Conservation (phyloP, 2,888 invertebrate species). For the Colletes collaris region DNA sequence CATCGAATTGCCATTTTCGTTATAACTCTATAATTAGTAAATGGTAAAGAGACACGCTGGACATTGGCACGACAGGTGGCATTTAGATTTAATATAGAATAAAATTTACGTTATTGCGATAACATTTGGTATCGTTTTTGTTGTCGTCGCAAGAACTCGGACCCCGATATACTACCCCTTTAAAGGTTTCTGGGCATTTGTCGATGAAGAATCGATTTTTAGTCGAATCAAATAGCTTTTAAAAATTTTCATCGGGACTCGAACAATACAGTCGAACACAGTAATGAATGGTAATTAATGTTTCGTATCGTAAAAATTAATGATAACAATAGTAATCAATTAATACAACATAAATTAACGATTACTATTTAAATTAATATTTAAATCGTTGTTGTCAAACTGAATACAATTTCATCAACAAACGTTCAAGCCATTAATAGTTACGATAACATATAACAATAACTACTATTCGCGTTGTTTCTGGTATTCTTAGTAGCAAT, state of each 20-base stretch:
- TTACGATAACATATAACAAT: conserved; percentile 29
- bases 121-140: conserved; percentile 83
- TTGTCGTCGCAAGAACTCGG: conserved; percentile 77
- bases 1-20: conserved; percentile 62
- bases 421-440: background rate
- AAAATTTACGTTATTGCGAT: conserved; percentile 84
- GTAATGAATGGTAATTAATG: conserved; percentile 3
- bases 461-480: conserved; percentile 10
- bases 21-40: conserved; percentile 82
- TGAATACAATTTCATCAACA: conserved; percentile 9
- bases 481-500: conserved; percentile 8
- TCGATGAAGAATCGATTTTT: conserved; percentile 53
- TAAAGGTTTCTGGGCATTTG: conserved; percentile 38
- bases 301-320: background rate
- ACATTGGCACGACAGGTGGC: conserved; percentile 84
- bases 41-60: conserved; percentile 83
- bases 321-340: background rate
- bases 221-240: conserved; percentile 23
- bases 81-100: conserved; percentile 83
- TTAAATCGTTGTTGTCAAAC: background rate
- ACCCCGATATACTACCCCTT: conserved; percentile 40
- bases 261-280: background rate
- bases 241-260: conserved; percentile 2
- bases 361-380: background rate
- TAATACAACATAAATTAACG: conserved; percentile 8